phyloP scores from a whole-genome alignment of 2,888 invertebrate species.

The Sialis fuliginosa region DNA sequence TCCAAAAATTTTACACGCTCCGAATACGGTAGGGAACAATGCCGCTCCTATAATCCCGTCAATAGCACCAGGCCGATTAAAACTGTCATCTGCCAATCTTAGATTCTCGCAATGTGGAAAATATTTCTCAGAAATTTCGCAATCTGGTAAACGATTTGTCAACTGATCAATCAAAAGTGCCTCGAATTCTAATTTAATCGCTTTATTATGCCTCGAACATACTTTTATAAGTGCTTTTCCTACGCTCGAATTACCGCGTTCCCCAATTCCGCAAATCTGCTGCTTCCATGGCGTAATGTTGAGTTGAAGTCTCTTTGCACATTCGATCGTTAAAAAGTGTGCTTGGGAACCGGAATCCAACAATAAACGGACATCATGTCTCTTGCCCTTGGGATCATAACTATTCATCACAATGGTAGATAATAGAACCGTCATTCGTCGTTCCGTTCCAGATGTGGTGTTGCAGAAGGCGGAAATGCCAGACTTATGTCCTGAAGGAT shows the following conservation, averaged over 20 bases:
- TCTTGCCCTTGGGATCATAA: not conserved
- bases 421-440: not conserved
- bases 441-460: no score
- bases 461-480: no score
- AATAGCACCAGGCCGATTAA: no score
- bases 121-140: no score
- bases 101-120: no score
- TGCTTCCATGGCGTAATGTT: not conserved
- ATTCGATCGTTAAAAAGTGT: not conserved
- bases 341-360: not conserved
- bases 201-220: not conserved
- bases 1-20: not conserved
- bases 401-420: not conserved
- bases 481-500: no score
- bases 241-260: not conserved
- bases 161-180: not conserved
- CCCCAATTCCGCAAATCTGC: not conserved
- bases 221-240: not conserved
- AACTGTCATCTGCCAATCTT: no score
- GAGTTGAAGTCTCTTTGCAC: not conserved
- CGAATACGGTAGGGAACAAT: not conserved
- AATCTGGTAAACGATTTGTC: not conserved
- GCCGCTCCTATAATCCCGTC: not conserved
- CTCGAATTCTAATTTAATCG: not conserved
- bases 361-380: not conserved